Evolutionary conservation across 2,113 vertebrate genomes (phyloP).

Genomic region (Thinocorus orbignyianus): DNA sequence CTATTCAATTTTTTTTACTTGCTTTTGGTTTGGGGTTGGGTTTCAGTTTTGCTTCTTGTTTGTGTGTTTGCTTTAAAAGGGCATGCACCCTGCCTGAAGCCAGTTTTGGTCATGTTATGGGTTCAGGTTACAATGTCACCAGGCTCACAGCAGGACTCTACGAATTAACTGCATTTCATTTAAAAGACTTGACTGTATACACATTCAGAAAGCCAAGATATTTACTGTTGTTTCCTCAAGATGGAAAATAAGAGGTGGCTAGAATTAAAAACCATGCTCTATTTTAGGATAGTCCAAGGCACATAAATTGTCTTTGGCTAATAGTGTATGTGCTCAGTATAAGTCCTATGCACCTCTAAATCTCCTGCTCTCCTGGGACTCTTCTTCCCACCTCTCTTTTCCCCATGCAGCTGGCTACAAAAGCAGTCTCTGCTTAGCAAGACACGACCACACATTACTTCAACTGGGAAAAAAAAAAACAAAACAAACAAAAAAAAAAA

Average conservation of each 20-base stretch:
- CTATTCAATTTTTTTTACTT: background rate
- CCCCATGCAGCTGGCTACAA: background rate
- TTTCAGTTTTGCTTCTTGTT: background rate
- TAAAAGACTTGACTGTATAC: background rate
- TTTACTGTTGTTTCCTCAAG: background rate
- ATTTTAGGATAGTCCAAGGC: background rate
- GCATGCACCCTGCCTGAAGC: background rate
- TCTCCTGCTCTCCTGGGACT: background rate
- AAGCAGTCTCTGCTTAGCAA: background rate
- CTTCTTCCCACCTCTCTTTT: background rate
- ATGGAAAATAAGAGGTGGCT: background rate
- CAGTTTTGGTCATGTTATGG: background rate
- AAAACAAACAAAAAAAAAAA: background rate
- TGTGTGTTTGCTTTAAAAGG: background rate
- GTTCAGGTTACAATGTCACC: background rate
- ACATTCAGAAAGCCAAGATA: background rate
- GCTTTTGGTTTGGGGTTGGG: background rate
- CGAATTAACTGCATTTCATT: background rate
- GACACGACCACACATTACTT: background rate
- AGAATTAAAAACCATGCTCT: background rate
- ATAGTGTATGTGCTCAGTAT: background rate
- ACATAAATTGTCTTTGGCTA: background rate
- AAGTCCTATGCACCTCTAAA: background rate
- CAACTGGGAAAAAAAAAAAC: background rate
- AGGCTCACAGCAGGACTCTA: background rate